Conservation (phyloP, 2,888 invertebrate genomes). For the Opisthograptis luteolata region DNA sequence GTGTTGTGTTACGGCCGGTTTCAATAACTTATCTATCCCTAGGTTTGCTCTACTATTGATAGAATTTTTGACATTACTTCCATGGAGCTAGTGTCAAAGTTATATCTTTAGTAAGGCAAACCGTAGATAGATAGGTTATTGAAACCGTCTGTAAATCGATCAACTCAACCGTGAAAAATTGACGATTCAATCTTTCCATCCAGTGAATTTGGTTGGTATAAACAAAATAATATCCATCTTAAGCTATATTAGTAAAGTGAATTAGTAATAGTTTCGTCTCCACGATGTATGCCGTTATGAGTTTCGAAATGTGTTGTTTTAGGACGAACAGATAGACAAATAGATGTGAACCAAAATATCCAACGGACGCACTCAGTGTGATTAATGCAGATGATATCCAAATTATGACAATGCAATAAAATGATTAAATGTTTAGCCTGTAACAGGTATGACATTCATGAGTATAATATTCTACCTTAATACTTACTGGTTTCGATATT, state of each 20-base stretch:
- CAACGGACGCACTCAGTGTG: conserved; percentile 65
- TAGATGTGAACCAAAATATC: conserved; percentile 66
- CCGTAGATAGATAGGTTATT: too few species aligned
- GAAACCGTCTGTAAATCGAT: too few species aligned
- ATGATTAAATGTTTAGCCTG: conserved; percentile 41
- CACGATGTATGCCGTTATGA: conserved; percentile 60
- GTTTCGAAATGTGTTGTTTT: conserved; percentile 75
- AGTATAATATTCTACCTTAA: too few species aligned
- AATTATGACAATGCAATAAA: conserved; percentile 40
- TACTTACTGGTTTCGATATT: too few species aligned
- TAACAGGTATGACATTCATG: too few species aligned
- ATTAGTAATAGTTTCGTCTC: conserved; percentile 76
- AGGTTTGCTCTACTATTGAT: too few species aligned
- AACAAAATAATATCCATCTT: conserved; percentile 25
- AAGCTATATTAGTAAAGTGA: conserved; percentile 74
- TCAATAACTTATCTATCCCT: too few species aligned
- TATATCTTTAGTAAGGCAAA: too few species aligned
- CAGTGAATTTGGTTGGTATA: conserved; percentile 14
- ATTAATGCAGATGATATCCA: conserved; percentile 60
- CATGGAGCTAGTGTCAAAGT: too few species aligned
- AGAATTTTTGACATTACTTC: too few species aligned
- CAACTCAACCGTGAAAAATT: background rate
- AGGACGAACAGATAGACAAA: conserved; percentile 81
- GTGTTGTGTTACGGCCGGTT: too few species aligned
- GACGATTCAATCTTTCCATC: background rate